These are phyloP conservation scores for Phyllostomus discolor DNA, from an alignment of 2,113 vertebrate genomes.

Conservation along the genomic window DNA sequence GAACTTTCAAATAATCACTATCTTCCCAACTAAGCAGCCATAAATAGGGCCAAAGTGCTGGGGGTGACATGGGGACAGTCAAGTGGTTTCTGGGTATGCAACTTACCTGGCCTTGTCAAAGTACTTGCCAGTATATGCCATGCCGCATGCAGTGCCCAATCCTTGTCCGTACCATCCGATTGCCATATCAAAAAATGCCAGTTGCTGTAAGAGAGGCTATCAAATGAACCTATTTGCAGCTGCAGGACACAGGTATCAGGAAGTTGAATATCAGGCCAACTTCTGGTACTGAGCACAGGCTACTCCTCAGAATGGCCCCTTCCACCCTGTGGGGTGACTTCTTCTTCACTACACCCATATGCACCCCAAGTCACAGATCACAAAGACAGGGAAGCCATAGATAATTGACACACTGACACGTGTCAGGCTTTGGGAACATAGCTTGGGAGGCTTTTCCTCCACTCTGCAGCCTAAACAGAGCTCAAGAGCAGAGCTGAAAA, in stretches of 20 bases:
- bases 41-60: not conserved
- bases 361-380: not conserved
- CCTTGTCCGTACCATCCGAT: constrained; percentile 89
- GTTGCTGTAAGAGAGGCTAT: constrained; percentile 73
- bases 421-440: not conserved
- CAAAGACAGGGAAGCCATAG: not conserved
- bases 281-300: not conserved
- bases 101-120: constrained; percentile 87
- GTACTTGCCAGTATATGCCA: constrained; percentile 91
- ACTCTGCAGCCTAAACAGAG: not conserved
- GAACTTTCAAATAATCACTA: not conserved
- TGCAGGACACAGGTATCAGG: not conserved
- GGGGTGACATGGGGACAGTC: not conserved
- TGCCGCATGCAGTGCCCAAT: constrained; percentile 88
- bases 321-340: not conserved
- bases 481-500: not conserved
- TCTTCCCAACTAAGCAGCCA: not conserved
- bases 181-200: constrained; percentile 87
- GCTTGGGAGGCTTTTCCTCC: not conserved
- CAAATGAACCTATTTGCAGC: not conserved
- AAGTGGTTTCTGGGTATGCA: not conserved
- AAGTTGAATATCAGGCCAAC: not conserved
- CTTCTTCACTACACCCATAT: not conserved
- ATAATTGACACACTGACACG: not conserved
- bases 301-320: not conserved